Base-by-base conservation (phyloP, 1,140 invertebrate genomes). In the Drosophila tropicalis region DNA sequence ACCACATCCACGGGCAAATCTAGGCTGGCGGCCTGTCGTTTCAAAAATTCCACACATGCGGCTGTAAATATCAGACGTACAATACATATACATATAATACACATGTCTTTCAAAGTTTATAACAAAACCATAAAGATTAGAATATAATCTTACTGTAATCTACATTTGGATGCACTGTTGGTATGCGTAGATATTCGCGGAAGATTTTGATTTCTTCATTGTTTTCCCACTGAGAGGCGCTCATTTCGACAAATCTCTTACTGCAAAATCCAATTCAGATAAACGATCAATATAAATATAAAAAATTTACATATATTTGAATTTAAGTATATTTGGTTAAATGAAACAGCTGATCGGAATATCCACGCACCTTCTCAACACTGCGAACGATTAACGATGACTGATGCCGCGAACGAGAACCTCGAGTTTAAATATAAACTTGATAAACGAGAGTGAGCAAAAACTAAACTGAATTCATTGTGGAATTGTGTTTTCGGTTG, bases 151-250 rank as follows among this genome's bases (percentile, higher is more conserved):
- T 93, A 96, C 96, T 94, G 92, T 98, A 98, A 92, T 98, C 94
- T 55, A 97, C 93, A 90, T 96, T 92, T 1, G 97, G 97, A 77
- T 98, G 97, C 10, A 97, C 96, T 10, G 95, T 95, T 3, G 96
- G 96, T 65, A 97, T 96, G 72, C 94, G 92, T 9, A 98, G 91
- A 92, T 98, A 98, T 89, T 97, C 94, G 32, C 95, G 93, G 90
- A 98, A 98, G 83, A 95, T 95, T 63, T 94, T 93, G 68, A 97
- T 95, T 86, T 96, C 95, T 91, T 94, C 93, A 91, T 94, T 91
- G 82, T 96, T 94, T 79, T 92, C 91, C 91, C 81, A 92, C 83
- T 76, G 15, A 3, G 34, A 32, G n/a, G 34, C 36, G 47, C 66
- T 77, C 83, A 86, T 86, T 55, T 80, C 54, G 41, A 36, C 9